Base-by-base conservation (phyloP, 2,888 invertebrate species). In the Sminthurinus aureus region DNA sequence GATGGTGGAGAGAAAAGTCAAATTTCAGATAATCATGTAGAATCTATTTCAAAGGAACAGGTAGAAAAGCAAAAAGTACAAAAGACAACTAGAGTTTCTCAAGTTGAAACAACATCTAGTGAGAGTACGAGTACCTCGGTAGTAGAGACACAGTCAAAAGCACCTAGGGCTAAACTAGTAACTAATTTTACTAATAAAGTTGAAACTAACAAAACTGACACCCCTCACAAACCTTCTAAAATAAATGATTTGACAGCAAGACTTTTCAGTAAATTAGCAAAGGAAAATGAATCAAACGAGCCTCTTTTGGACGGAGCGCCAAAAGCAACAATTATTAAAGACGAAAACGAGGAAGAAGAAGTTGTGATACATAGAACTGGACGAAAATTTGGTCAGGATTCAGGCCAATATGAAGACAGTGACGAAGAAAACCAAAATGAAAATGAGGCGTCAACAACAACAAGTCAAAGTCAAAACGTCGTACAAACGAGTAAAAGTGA, bases 101-200 rank as follows among this genome's bases (percentile, higher is more conserved):
- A 11, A n/a, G n/a, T n/a, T n/a, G n/a, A n/a, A n/a, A n/a, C n/a
- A n/a, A n/a, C n/a, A n/a, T n/a, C n/a, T n/a, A n/a, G n/a, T n/a
- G n/a, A n/a, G n/a, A n/a, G n/a, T n/a, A n/a, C n/a, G n/a, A n/a
- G n/a, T n/a, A n/a, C n/a, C n/a, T n/a, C n/a, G n/a, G 4, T 12
- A 13, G 74, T 12, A 24, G 20, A 76, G 8, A 13, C 38, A 76
- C 6, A 26, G 13, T 15, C 11, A n/a, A 15, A 13, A 50, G 12
- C n/a, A 51, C 79, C 79, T 11, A 67, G 26, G 20, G 79, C 66
- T 1, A 79, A 79, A 79, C 13, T 79, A 38, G 69, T 50, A 79
- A 67, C 24, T 2, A 64, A 64, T 38, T 22, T 26, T 51, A 38
- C 38, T 18, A 18, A 26, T 20, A 0, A 38, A 3, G 69, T 69